Conservation (phyloP, 2,113 vertebrate species). For the Pica pica region DNA sequence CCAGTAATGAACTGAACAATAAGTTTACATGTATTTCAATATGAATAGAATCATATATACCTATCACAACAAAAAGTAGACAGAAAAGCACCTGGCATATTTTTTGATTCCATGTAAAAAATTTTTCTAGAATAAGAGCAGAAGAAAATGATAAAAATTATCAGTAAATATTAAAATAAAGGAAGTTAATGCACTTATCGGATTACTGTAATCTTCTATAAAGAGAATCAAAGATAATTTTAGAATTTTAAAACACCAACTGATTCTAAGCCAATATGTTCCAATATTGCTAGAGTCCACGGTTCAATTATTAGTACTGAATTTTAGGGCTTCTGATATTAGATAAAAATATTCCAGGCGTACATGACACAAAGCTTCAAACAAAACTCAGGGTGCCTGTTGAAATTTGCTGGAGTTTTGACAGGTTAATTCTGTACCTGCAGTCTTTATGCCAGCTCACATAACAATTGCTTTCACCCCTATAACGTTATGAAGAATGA, state of each 20-base stretch:
- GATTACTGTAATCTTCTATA: not conserved
- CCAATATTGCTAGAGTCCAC: not conserved
- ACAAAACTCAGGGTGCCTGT: not conserved
- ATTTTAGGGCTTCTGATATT: not conserved
- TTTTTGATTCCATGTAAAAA: not conserved
- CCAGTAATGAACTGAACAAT: not conserved
- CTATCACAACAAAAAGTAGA: not conserved
- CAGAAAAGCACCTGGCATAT: not conserved
- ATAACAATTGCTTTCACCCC: not conserved
- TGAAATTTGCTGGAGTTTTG: constrained; percentile 9
- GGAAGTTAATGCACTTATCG: not conserved
- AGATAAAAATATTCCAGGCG: not conserved
- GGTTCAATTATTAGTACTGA: not conserved
- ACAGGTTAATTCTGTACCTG: constrained; percentile 16
- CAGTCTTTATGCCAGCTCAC: not conserved
- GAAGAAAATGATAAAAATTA: not conserved
- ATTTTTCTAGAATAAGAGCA: not conserved
- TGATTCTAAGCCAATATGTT: not conserved
- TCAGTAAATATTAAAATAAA: not conserved
- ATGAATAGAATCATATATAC: not conserved
- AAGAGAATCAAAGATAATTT: not conserved
- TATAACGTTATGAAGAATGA: not conserved
- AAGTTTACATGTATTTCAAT: not conserved
- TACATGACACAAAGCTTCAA: not conserved
- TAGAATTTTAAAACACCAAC: not conserved